phyloP scores from a whole-genome alignment of 2,888 invertebrate genomes.

The Rotaria magnacalcarata region DNA sequence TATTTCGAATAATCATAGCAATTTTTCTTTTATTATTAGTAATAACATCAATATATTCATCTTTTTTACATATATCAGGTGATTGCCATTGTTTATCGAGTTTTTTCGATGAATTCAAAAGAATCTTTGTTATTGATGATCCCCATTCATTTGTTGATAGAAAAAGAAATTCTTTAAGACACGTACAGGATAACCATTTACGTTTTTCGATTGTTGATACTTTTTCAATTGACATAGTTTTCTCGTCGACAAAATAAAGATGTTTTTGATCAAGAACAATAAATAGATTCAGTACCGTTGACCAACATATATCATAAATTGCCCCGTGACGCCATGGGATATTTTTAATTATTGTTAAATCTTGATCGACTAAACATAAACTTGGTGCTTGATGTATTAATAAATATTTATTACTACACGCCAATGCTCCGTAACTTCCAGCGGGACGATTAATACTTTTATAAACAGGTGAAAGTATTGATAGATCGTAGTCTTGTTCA shows the following conservation, averaged over 20 bases:
- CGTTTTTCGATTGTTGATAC: not conserved
- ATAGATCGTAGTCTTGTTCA: not conserved
- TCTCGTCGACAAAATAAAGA: not conserved
- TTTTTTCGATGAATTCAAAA: not conserved
- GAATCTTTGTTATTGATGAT: not conserved
- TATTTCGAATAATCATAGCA: not conserved
- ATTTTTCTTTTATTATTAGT: not conserved
- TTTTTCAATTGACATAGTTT: not conserved
- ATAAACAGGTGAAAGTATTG: not conserved
- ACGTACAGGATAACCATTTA: constrained; percentile 11
- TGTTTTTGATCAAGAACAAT: not conserved
- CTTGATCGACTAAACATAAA: not conserved
- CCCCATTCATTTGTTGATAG: constrained; percentile 3
- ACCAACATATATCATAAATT: not conserved
- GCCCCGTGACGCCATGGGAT: not conserved
- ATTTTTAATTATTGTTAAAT: not conserved
- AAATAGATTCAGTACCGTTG: not conserved
- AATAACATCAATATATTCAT: constrained; percentile 7
- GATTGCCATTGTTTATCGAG: constrained; percentile 30
- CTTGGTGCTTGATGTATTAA: not conserved
- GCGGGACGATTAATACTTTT: not conserved
- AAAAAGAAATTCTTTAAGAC: not conserved
- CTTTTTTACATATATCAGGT: not conserved
- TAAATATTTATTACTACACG: not conserved
- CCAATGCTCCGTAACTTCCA: not conserved